Evolutionary conservation across 2,113 vertebrate genomes (phyloP), one percentile per base, ranked within the genome.

Genomic region (Cichladusa arquata): DNA sequence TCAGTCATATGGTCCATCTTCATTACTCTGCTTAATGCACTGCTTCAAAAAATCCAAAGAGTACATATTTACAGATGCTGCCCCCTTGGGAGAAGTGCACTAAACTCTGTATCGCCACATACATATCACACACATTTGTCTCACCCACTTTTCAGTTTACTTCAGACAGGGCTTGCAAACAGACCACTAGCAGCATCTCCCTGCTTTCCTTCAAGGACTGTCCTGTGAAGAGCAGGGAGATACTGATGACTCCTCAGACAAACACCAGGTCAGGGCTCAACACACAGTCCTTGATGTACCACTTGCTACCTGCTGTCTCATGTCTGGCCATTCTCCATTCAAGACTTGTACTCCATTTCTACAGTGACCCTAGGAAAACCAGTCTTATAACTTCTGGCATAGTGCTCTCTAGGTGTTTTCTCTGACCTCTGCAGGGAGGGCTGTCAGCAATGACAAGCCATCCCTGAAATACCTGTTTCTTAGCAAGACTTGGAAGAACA

Each of bases 401-500:
- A 42, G 23, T 2, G 1, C 7, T 3, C 15, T 70, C 5, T 66
- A 51, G 12, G 24, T 67, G 20, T 44, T 57, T 77, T 78, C 57
- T 58, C 48, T 57, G 38, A 81, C 36, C 26, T 83, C 38, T 50
- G 20, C 8, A 36, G 56, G 20, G 33, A 66, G 5, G 38, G 22
- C 29, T 53, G 33, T 10, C 51, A 28, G 6, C 33, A 70, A 33
- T 45, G 54, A 81, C 19, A 66, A 81, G 14, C 10, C 44, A 76
- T 56, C 61, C 74, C 40, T 67, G 86, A 92, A 93, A 90, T 88
- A 92, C 78, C 42, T n/a, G 65, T 78, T 91, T 81, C 34, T 61
- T 57, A 78, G 53, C 61, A 79, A 71, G 56, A 20, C 26, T 53
- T 66, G 8, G 78, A 79, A 90, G 66, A 38, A 53, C 15, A 50